Evolutionary conservation across 2,113 vertebrate genomes (phyloP).

Genomic region (Noctilio leporinus): DNA sequence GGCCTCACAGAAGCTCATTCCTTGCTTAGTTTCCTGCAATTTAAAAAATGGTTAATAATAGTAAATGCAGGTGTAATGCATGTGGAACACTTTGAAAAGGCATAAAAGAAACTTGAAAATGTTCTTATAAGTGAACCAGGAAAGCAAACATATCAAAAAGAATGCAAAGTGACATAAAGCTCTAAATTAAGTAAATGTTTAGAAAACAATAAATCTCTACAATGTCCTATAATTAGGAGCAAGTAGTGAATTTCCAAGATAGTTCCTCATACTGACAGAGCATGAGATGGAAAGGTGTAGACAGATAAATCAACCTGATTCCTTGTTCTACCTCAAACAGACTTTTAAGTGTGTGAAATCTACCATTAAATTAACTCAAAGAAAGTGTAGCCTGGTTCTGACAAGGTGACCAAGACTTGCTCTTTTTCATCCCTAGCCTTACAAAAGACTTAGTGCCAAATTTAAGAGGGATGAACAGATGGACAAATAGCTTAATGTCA

Average conservation of each 20-base stretch:
- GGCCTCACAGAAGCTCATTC: background rate
- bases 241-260: background rate
- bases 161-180: slow-evolving; percentile 14
- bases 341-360: slow-evolving; percentile 4
- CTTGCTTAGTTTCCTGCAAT: background rate
- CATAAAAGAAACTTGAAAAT: slow-evolving; percentile 32
- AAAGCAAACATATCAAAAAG: slow-evolving; percentile 22
- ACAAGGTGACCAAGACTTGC: background rate
- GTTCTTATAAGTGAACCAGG: slow-evolving; percentile 17
- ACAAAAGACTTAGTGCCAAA: background rate
- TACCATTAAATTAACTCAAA: background rate
- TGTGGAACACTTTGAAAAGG: background rate
- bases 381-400: background rate
- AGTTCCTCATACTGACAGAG: background rate
- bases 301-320: background rate
- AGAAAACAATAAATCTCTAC: background rate
- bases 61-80: background rate
- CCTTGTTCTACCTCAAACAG: background rate
- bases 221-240: background rate
- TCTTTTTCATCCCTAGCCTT: background rate
- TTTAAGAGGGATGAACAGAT: background rate
- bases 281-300: background rate
- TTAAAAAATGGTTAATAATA: slow-evolving; percentile 23
- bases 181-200: slow-evolving; percentile 28
- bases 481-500: background rate